Percentiles rank a stretch among this genome's conserved stretches.
These are phyloP conservation scores for Rousettus leschenaultii DNA, from an alignment of 2,113 vertebrate genomes.

Conservation along the genomic window DNA sequence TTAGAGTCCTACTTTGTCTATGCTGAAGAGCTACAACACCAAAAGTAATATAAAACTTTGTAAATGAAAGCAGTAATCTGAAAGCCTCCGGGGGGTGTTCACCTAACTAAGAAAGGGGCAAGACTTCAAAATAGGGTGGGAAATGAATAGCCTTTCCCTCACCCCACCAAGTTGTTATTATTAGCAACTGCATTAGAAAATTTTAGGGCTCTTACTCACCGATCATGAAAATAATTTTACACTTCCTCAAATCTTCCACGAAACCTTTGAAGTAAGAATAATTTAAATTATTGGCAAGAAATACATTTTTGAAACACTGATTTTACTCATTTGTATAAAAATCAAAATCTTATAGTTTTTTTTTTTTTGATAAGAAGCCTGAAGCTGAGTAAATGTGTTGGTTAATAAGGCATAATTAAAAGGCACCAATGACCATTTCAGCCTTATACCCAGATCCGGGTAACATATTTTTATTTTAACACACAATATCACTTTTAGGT, in stretches of 20 bases:
- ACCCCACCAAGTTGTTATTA: background rate
- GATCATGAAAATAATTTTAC: constrained; percentile 93
- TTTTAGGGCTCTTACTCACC: constrained; percentile 85
- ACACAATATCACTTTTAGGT: background rate
- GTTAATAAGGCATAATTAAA: background rate
- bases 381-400: background rate
- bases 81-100: background rate
- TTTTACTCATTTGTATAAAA: background rate
- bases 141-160: background rate
- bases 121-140: background rate
- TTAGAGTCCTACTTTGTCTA: background rate
- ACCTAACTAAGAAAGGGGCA: background rate
- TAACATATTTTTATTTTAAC: background rate
- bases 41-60: background rate
- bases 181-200: constrained; percentile 30
- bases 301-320: background rate
- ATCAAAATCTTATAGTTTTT: background rate
- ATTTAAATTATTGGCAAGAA: constrained; percentile 52
- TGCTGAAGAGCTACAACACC: background rate
- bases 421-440: background rate
- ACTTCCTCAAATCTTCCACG: constrained; percentile 88
- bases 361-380: background rate
- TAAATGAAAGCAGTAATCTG: background rate
- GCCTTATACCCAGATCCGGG: background rate
- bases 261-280: constrained; percentile 80